Evolutionary conservation across 2,113 vertebrate species (phyloP).

Genomic region (Microtus montanus): DNA sequence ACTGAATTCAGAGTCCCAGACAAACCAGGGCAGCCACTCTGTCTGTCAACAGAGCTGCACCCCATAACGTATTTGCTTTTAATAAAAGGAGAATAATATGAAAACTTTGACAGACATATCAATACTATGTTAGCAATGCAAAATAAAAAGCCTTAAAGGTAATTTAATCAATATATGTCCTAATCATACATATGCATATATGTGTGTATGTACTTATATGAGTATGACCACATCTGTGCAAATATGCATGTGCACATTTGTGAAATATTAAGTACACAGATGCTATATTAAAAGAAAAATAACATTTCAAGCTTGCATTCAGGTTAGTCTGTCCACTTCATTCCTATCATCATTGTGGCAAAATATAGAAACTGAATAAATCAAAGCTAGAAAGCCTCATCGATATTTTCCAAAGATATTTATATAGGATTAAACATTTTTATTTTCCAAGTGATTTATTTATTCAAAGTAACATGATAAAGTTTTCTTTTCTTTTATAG

Average conservation of each 20-base stretch:
- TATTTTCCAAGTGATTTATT: conserved; percentile 11
- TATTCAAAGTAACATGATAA: not conserved
- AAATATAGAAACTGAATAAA: conserved; percentile 7
- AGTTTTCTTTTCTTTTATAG: not conserved
- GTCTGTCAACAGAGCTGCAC: not conserved
- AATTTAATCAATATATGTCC: not conserved
- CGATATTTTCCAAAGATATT: not conserved
- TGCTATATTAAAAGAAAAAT: conserved; percentile 22
- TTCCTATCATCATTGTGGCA: not conserved
- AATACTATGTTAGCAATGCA: not conserved
- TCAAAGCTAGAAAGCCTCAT: conserved; percentile 10
- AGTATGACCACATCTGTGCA: not conserved
- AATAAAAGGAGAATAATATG: not conserved
- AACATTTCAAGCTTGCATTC: not conserved
- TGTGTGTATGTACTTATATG: not conserved
- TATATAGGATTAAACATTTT: conserved; percentile 9
- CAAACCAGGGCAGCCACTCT: no score
- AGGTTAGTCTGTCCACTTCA: not conserved
- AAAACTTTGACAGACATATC: not conserved
- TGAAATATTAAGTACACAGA: not conserved
- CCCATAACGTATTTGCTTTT: not conserved
- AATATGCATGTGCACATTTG: not conserved
- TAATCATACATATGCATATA: not conserved
- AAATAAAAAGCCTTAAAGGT: not conserved
- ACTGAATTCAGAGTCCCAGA: not conserved